Evolutionary conservation across 2,113 vertebrate genomes (phyloP), one percentile per base, ranked within the genome.

Genomic region (Argyrosomus japonicus): DNA sequence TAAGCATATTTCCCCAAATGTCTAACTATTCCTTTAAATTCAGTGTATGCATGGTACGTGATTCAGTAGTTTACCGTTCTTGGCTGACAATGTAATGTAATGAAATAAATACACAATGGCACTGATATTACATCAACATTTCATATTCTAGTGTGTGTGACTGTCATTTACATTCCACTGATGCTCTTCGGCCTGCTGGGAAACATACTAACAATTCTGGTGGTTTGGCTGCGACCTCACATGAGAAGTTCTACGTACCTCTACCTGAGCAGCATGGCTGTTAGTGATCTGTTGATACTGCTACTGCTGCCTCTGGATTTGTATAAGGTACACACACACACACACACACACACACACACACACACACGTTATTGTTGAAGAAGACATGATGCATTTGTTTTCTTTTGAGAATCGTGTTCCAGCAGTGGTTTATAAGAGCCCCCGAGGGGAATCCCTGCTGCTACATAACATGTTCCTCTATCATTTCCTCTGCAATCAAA

Each of bases 241-340:
- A 93, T 96, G 95, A 93, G 95, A 76, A 95, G 94, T 77, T 95
- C 95, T 4, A 95, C 95, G 60, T 96, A 96, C 92, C 87, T 96
- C 27, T 96, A 96, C 92, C 91, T 96, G 89, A 95, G 95, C 93
- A 96, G 95, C 81, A 96, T 96, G 95, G 95, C 95, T 0, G 82
- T 96, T 4, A 95, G 95, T 0, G 95, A 96, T 50, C 90, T 96
- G 62, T 47, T 96, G 56, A 96, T 96, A 9, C 91, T 96, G 18
- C 83, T 95, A 0, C 91, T 96, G 60, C 94, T 96, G 85, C 95
- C 95, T 23, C 88, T 96, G 68, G 95, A 96, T 77, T 90, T 96
- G 1, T 95, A 95, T 56, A 95, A 95, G 95, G 94, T 95, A 92
- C 23, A 61, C n/a, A 11, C 73, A 43, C 29, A 56, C 53, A 23